phyloP scores from a whole-genome alignment of 2,888 invertebrate genomes.

The Galeruca laticollis region DNA sequence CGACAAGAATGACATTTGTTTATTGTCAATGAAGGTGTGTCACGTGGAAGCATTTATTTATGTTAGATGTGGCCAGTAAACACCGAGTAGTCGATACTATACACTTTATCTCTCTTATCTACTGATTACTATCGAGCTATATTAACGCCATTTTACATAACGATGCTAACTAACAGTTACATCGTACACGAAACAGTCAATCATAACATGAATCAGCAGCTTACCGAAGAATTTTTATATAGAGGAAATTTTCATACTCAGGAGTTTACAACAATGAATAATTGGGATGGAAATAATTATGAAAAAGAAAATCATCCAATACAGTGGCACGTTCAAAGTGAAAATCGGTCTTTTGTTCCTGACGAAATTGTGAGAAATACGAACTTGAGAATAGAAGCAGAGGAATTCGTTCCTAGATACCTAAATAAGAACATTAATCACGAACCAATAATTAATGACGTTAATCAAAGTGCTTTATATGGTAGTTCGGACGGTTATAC shows the following conservation, averaged over 20 bases:
- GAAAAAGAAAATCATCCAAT: slow-evolving; percentile 1
- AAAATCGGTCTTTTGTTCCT: neutral
- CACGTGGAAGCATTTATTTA: slow-evolving; percentile 14
- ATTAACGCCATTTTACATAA: neutral
- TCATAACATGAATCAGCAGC: neutral
- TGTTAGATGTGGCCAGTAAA: slow-evolving; percentile 13
- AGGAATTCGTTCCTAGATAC: slow-evolving; percentile 4
- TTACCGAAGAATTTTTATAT: neutral
- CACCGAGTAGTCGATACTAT: neutral
- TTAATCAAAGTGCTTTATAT: neutral
- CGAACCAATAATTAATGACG: neutral
- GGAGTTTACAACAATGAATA: neutral
- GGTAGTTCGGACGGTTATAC: neutral
- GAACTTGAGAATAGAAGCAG: slow-evolving; percentile 5
- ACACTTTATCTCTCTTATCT: neutral
- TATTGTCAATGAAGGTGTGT: slow-evolving; percentile 9
- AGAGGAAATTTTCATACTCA: neutral
- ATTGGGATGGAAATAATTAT: neutral
- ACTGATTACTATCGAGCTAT: neutral
- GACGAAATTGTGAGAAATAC: neutral
- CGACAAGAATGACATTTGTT: neutral
- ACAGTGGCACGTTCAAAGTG: neutral
- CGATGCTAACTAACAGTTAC: slow-evolving; percentile 3
- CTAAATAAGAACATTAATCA: neutral
- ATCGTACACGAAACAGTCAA: neutral